phyloP scores from a whole-genome alignment of 2,797 vertebrate species.

The Acanthis flammea region DNA sequence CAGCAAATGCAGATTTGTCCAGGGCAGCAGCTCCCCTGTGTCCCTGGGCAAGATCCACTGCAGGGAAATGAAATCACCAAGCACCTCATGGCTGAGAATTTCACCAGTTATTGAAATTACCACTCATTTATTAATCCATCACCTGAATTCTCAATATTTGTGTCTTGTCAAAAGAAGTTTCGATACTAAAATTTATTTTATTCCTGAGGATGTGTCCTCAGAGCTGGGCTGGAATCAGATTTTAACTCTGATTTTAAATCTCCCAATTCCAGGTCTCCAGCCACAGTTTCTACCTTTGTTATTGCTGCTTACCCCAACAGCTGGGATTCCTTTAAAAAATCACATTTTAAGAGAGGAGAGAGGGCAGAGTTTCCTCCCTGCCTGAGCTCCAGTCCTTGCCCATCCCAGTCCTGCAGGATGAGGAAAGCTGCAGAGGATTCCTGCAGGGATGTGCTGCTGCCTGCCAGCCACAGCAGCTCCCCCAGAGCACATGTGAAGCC shows the following conservation, averaged over 20 bases:
- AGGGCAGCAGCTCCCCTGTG: not conserved
- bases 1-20: not conserved
- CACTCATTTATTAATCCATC: rapidly evolving
- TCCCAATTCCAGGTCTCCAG: not conserved
- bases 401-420: not conserved
- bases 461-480: not conserved
- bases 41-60: not conserved
- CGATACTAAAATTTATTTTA: not conserved
- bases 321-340: not conserved
- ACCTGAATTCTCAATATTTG: not conserved
- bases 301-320: not conserved
- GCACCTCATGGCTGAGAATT: not conserved
- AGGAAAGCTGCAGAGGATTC: not conserved
- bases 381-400: not conserved
- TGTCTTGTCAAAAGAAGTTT: not conserved
- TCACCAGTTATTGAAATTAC: not conserved
- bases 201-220: no score
- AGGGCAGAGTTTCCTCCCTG: not conserved
- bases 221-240: not conserved
- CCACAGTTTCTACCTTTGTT: not conserved
- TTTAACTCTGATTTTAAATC: not conserved
- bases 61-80: not conserved
- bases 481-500: not conserved
- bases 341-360: not conserved
- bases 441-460: not conserved